phyloP scores from a whole-genome alignment of 2,888 invertebrate species.

The Agrotis clavis region DNA sequence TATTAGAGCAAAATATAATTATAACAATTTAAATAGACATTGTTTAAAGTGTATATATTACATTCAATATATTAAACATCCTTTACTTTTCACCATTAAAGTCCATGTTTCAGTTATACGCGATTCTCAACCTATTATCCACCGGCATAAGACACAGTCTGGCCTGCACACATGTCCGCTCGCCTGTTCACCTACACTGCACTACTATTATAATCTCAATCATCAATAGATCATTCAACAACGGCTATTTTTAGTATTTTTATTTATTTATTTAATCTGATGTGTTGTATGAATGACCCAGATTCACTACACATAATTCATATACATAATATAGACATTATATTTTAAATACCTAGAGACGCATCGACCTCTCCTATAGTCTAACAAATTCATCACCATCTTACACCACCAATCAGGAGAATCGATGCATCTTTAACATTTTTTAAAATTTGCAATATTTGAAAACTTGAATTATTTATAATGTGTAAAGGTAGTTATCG shows the following conservation, averaged over 20 bases:
- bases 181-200: background rate
- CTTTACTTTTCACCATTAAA: background rate
- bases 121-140: background rate
- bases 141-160: background rate
- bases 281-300: background rate
- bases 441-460: slow-evolving; percentile 30
- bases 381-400: background rate
- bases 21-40: background rate
- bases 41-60: background rate
- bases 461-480: background rate
- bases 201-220: background rate
- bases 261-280: too few species aligned
- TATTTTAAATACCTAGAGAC: background rate
- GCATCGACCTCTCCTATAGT: background rate
- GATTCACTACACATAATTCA: background rate
- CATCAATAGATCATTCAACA: slow-evolving; percentile 25
- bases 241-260: background rate
- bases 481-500: slow-evolving; percentile 13
- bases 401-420: too few species aligned
- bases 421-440: slow-evolving; percentile 20
- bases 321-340: slow-evolving; percentile 11
- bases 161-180: slow-evolving; percentile 5
- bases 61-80: slow-evolving; percentile 5
- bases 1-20: background rate
- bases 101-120: slow-evolving; percentile 1